Evolutionary conservation across 2,797 vertebrate species (phyloP).

Genomic region (Sebastes trivittatus): DNA sequence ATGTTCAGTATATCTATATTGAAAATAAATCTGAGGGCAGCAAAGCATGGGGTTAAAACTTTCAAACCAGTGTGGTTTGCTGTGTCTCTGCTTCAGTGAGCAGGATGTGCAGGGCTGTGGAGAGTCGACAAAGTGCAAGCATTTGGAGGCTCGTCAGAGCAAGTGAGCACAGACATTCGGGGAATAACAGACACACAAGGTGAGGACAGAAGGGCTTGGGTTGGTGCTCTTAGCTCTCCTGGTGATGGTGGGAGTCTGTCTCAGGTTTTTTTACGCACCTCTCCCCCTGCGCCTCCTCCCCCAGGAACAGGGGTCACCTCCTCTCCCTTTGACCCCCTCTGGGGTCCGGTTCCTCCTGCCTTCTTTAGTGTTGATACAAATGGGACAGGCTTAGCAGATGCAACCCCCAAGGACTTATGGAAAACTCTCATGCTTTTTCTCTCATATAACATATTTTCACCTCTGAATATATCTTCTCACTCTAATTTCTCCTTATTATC

Average conservation of each 20-base stretch:
- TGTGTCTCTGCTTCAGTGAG: conserved; percentile 61
- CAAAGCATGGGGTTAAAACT: conserved; percentile 32
- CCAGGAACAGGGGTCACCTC: conserved; percentile 83
- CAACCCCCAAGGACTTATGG: conserved; percentile 48
- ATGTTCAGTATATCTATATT: conserved; percentile 1
- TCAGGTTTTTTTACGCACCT: conserved; percentile 82
- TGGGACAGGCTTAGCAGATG: conserved; percentile 79
- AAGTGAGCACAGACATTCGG: conserved; percentile 63
- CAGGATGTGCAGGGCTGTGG: conserved; percentile 58
- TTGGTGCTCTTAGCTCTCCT: conserved; percentile 75
- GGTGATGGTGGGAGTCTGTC: conserved; percentile 64
- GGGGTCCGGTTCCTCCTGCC: conserved; percentile 78
- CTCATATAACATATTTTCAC: conserved; percentile 3
- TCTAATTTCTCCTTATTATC: neutral
- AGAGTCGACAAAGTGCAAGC: conserved; percentile 59
- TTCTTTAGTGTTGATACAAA: conserved; percentile 83
- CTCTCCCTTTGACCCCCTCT: conserved; percentile 82
- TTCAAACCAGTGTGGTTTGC: conserved; percentile 47
- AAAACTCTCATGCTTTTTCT: conserved; percentile 50
- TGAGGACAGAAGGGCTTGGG: conserved; percentile 68
- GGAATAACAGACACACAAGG: conserved; percentile 69
- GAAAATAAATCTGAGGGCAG: conserved; percentile 28
- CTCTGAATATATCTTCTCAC: conserved; percentile 3
- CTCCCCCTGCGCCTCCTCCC: conserved; percentile 80
- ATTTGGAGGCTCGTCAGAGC: conserved; percentile 52